Evolutionary conservation across 2,797 vertebrate genomes (phyloP).

Genomic region (Mus spretus): DNA sequence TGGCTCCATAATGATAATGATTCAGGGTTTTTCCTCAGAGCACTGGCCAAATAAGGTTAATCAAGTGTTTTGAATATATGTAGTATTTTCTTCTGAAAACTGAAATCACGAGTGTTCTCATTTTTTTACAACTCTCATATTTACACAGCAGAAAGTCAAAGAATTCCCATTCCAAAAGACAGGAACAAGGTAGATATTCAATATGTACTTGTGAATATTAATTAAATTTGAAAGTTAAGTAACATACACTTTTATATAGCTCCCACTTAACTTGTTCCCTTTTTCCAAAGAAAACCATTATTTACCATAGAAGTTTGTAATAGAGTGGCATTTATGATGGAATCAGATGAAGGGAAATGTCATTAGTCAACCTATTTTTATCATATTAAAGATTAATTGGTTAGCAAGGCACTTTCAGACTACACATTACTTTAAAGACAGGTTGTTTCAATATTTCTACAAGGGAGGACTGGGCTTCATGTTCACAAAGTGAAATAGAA

Average conservation of each 20-base stretch:
- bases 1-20: neutral
- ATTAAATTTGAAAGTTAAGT: constrained; percentile 29
- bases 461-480: neutral
- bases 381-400: neutral
- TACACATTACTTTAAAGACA: neutral
- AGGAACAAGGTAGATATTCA: neutral
- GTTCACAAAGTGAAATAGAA: neutral
- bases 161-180: neutral
- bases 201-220: constrained; percentile 11
- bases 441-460: neutral
- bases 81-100: constrained; percentile 33
- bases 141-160: neutral
- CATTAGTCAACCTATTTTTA: neutral
- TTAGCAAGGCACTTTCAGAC: neutral
- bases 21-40: neutral
- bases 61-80: neutral
- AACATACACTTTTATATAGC: neutral
- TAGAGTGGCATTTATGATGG: neutral
- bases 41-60: neutral
- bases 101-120: neutral
- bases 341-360: neutral
- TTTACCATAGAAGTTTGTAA: neutral
- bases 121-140: neutral
- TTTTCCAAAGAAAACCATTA: neutral
- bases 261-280: neutral